Conservation (phyloP, 2,797 vertebrate genomes). For the Lemur catta region DNA sequence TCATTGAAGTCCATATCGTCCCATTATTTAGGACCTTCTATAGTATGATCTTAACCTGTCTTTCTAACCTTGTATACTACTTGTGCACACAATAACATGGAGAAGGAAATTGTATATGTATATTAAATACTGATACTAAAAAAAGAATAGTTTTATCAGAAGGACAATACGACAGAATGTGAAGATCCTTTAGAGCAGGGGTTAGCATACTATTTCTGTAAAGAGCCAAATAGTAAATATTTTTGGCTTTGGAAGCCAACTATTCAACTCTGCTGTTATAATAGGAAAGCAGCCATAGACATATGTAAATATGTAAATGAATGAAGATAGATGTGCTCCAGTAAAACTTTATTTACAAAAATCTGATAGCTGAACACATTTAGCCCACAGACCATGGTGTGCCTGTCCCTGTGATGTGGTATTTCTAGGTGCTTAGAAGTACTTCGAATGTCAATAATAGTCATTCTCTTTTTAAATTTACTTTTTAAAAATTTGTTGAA, state of each 20-base stretch:
- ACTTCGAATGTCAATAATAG: not conserved
- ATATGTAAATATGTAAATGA: not conserved
- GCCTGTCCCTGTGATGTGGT: not conserved
- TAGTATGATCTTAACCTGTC: not conserved
- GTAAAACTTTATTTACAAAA: not conserved
- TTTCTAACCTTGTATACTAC: not conserved
- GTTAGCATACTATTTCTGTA: not conserved
- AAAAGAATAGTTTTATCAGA: not conserved
- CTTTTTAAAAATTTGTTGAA: not conserved
- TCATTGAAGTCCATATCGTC: not conserved
- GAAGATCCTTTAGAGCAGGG: not conserved
- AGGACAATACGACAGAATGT: not conserved
- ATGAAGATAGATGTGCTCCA: not conserved
- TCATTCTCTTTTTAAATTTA: not conserved
- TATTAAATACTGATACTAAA: not conserved
- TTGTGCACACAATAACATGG: not conserved
- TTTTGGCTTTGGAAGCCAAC: not conserved
- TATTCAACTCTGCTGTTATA: not conserved
- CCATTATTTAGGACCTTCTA: not conserved
- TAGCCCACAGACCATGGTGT: not conserved
- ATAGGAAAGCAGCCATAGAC: not conserved
- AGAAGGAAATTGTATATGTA: not conserved
- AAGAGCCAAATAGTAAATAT: not conserved
- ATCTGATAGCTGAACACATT: not conserved
- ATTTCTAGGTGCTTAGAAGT: not conserved